A percentile compares a stretch with the other conserved stretches of the same genome.
phyloP scores from a whole-genome alignment of 2,888 invertebrate genomes.

The Hypsopygia costalis region DNA sequence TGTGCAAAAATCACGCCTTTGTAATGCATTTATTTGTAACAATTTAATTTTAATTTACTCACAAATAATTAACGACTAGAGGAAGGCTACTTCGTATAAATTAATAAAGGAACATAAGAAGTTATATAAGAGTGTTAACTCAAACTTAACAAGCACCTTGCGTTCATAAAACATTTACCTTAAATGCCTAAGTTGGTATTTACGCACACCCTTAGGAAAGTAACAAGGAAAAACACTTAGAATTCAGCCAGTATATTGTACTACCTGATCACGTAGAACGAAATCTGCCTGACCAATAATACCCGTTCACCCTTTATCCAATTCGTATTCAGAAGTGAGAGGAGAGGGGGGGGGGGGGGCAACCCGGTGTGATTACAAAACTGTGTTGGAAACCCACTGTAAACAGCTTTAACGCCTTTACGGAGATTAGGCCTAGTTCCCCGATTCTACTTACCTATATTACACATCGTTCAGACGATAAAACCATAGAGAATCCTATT shows the following conservation, averaged over 20 bases:
- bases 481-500: too few relatives aligned
- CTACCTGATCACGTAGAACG: slow-evolving; percentile 52
- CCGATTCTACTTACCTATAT: slow-evolving; percentile 18
- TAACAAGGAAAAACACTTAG: slow-evolving; percentile 53
- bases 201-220: slow-evolving; percentile 4
- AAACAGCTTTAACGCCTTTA: slow-evolving; percentile 54
- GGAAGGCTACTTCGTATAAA: too few relatives aligned
- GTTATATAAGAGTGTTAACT: too few relatives aligned
- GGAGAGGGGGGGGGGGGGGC: slow-evolving; percentile 31
- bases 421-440: slow-evolving; percentile 32
- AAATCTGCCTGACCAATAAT: slow-evolving; percentile 68
- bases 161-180: background rate
- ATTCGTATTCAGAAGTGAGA: slow-evolving; percentile 67
- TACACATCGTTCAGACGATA: slow-evolving; percentile 17
- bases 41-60: too few relatives aligned
- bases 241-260: slow-evolving; percentile 40
- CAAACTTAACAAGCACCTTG: too few relatives aligned
- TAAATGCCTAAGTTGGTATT: slow-evolving; percentile 5
- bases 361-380: slow-evolving; percentile 54
- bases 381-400: slow-evolving; percentile 49
- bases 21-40: too few relatives aligned
- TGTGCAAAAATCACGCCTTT: too few relatives aligned
- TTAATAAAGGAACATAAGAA: too few relatives aligned
- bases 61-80: too few relatives aligned
- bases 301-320: slow-evolving; percentile 56